Percentiles rank a stretch among this genome's conserved stretches.
Conservation (phyloP, 2,888 invertebrate species). For the Andrena haemorrhoa region DNA sequence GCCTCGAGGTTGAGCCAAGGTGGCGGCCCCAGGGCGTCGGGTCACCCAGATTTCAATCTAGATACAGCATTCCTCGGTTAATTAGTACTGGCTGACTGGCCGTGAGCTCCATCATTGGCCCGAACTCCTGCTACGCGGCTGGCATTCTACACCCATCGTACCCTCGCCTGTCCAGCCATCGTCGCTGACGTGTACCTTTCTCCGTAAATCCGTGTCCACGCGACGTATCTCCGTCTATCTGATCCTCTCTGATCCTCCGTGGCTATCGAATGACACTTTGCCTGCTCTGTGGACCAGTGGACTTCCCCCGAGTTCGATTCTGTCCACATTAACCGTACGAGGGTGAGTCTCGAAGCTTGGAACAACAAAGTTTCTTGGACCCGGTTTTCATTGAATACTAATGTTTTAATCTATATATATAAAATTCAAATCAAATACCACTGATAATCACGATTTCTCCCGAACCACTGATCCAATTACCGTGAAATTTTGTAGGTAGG, state of each 20-base stretch:
- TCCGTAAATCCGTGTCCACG: conserved; percentile 28
- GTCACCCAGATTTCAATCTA: conserved; percentile 85
- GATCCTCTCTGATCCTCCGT: conserved; percentile 13
- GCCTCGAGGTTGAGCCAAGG: conserved; percentile 78
- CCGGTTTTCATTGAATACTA: no score
- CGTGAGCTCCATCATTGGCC: conserved; percentile 79
- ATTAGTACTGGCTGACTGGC: conserved; percentile 83
- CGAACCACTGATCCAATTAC: no score
- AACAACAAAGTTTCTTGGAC: no score
- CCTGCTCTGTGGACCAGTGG: background rate
- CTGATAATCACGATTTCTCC: no score
- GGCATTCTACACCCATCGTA: conserved; percentile 48
- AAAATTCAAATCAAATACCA: no score
- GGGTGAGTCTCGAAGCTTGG: no score
- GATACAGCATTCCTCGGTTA: conserved; percentile 84
- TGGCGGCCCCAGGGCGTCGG: conserved; percentile 83
- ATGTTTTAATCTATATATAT: no score
- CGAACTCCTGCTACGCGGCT: conserved; percentile 73
- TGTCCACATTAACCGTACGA: no score
- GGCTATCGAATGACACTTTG: conserved; percentile 9
- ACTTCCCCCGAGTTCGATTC: background rate
- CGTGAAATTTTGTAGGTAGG: no score
- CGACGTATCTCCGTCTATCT: background rate
- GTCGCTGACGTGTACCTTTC: conserved; percentile 38
- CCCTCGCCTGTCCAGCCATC: conserved; percentile 34